A percentile compares a stretch with the other conserved stretches of the same genome.
Conservation (phyloP, 2,797 vertebrate genomes). For the Cirrhinus mrigala region DNA sequence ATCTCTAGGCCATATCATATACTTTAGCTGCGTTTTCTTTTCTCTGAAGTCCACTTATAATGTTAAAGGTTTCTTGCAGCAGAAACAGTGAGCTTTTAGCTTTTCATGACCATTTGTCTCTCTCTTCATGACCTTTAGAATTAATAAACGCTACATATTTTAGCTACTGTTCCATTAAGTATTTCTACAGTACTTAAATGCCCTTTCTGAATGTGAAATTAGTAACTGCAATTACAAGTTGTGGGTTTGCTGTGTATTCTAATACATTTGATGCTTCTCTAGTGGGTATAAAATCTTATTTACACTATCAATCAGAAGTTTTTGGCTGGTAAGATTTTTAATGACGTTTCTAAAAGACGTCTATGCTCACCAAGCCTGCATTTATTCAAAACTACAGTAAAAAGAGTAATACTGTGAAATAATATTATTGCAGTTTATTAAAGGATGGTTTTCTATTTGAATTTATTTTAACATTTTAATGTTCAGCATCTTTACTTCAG, state of each 20-base stretch:
- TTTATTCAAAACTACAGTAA: not conserved
- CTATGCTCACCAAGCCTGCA: not conserved
- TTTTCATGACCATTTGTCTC: not conserved
- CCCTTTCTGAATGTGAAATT: not conserved
- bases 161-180: not conserved
- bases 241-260: not conserved
- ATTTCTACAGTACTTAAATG: not conserved
- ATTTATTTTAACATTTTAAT: not conserved
- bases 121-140: not conserved
- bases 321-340: not conserved
- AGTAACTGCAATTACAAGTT: not conserved
- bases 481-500: not conserved
- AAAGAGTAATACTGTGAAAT: not conserved
- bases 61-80: constrained; percentile 13
- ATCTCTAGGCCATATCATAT: not conserved
- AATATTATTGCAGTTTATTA: not conserved
- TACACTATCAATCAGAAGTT: not conserved
- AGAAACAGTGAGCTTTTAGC: not conserved
- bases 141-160: not conserved
- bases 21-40: not conserved
- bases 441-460: not conserved
- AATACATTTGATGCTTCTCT: not conserved
- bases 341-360: not conserved
- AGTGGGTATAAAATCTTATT: not conserved
- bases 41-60: constrained; percentile 7